Evolutionary conservation across 2,888 invertebrate species (phyloP).

Genomic region (Leucania comma): DNA sequence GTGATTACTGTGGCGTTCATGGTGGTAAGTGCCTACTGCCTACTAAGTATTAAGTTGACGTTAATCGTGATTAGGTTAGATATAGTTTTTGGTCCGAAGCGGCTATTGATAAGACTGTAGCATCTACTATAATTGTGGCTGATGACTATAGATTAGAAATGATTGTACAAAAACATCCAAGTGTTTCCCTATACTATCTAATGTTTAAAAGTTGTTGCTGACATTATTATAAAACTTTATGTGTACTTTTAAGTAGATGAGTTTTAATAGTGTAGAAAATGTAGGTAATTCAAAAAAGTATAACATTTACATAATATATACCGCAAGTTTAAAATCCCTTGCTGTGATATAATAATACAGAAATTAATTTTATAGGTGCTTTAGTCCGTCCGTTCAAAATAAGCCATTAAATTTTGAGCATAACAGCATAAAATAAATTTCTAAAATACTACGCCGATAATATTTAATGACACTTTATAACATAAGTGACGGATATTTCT

Average conservation of each 20-base stretch:
- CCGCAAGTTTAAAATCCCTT: conserved; percentile 23
- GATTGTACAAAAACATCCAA: no score
- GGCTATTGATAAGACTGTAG: no score
- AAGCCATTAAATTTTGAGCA: conserved; percentile 46
- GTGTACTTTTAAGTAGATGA: background rate
- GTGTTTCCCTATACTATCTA: background rate
- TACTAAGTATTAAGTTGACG: no score
- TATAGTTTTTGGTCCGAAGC: no score
- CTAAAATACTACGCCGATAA: conserved; percentile 50
- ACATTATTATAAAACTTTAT: no score
- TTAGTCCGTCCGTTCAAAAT: conserved; percentile 40
- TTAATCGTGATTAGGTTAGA: no score
- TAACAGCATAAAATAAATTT: conserved; percentile 51
- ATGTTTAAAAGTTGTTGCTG: background rate
- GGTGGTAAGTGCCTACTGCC: conserved; percentile 82
- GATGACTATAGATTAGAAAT: no score
- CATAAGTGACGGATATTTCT: conserved; percentile 49
- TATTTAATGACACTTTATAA: conserved; percentile 40
- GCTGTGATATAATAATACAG: conserved; percentile 35
- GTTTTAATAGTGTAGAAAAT: background rate
- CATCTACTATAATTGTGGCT: no score
- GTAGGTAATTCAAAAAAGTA: conserved; percentile 7
- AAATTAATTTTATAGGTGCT: conserved; percentile 53
- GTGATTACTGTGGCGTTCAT: conserved; percentile 88
- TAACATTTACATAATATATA: conserved; percentile 13